phyloP scores from a whole-genome alignment of 1,140 invertebrate genomes.

The Trachymyrmex septentrionalis region DNA sequence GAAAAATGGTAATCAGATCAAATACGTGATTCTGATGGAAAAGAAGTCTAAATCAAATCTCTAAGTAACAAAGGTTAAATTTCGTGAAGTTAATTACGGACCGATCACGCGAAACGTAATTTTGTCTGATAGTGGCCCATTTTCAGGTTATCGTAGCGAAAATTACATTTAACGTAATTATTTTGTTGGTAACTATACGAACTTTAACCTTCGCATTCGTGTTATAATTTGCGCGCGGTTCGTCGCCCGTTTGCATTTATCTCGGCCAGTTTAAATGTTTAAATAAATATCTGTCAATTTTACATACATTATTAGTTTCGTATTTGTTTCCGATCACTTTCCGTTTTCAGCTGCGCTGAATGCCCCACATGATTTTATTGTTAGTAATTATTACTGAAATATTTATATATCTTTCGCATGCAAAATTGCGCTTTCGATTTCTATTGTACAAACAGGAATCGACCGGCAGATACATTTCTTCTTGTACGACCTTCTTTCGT shows the following conservation, averaged over 20 bases:
- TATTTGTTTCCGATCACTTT: slow-evolving; percentile 63
- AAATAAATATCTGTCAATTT: slow-evolving; percentile 63
- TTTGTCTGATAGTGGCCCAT: slow-evolving; percentile 51
- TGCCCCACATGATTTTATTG: slow-evolving; percentile 39
- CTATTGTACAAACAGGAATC: neutral
- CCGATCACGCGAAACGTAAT: slow-evolving; percentile 54
- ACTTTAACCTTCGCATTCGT: slow-evolving; percentile 52
- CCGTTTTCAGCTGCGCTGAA: slow-evolving; percentile 45
- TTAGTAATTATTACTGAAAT: slow-evolving; percentile 46
- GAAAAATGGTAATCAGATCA: slow-evolving; percentile 46
- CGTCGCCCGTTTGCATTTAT: slow-evolving; percentile 49
- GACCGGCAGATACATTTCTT: neutral
- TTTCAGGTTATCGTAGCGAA: slow-evolving; percentile 50
- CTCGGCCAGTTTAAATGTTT: slow-evolving; percentile 51
- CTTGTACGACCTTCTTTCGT: slow-evolving; percentile 17
- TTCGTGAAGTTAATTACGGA: slow-evolving; percentile 51
- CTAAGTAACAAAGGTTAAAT: slow-evolving; percentile 54
- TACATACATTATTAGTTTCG: slow-evolving; percentile 62
- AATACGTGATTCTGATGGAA: slow-evolving; percentile 9
- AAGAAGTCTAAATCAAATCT: slow-evolving; percentile 19
- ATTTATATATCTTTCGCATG: slow-evolving; percentile 40
- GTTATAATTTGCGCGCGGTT: slow-evolving; percentile 44
- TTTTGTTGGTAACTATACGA: slow-evolving; percentile 58
- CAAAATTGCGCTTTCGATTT: slow-evolving; percentile 57
- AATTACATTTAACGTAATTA: slow-evolving; percentile 59